These are phyloP conservation scores for Oscheius myriophilus DNA, from an alignment of 2,888 invertebrate species.

Conservation along the genomic window DNA sequence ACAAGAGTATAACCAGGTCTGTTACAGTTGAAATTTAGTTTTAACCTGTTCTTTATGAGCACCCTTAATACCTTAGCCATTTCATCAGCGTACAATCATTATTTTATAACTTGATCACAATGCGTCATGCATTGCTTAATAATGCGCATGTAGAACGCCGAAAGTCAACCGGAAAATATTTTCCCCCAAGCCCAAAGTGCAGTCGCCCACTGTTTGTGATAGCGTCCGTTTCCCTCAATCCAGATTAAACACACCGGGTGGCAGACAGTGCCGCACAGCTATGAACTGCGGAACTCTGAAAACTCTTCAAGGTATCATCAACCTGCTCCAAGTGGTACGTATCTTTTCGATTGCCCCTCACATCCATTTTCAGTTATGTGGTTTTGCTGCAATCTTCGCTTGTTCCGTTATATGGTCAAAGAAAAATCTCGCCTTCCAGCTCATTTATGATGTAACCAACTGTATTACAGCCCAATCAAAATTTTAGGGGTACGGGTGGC, in stretches of 20 bases:
- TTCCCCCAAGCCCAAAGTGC: too few species aligned
- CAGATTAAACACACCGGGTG: constrained; percentile 21
- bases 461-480: not conserved
- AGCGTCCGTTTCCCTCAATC: constrained; percentile 25
- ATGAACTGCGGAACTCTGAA: constrained; percentile 19
- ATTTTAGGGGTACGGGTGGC: constrained; percentile 27
- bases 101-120: too few species aligned
- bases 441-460: constrained; percentile 16
- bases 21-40: too few species aligned
- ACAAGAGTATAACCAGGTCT: too few species aligned
- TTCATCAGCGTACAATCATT: too few species aligned
- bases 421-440: constrained; percentile 20
- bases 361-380: constrained; percentile 5
- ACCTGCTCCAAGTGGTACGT: constrained; percentile 20
- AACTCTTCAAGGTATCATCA: constrained; percentile 22
- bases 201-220: constrained; percentile 25
- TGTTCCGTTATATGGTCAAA: constrained; percentile 21
- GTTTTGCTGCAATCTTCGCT: constrained; percentile 21
- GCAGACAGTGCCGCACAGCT: constrained; percentile 7
- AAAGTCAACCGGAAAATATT: too few species aligned
- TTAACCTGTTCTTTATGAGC: too few species aligned
- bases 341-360: not conserved
- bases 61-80: too few species aligned
- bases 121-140: too few species aligned
- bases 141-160: too few species aligned